Base-by-base conservation (phyloP, 1,140 invertebrate species). In the Drosophila bipectinata region DNA sequence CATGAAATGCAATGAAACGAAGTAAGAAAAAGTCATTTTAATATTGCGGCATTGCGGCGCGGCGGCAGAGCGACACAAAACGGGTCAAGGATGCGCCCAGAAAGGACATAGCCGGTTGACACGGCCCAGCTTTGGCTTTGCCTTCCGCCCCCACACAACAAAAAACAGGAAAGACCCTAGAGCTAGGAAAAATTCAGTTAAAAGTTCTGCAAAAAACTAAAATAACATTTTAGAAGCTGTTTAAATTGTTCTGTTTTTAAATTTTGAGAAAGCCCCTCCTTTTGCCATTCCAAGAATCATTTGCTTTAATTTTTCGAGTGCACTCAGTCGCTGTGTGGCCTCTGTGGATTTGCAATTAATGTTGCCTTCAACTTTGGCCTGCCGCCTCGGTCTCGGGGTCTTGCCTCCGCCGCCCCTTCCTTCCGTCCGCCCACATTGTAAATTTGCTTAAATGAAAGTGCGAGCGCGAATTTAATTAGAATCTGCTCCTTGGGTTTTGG, bases 1-100 rank as follows among this genome's bases (percentile, higher is more conserved):
- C 83, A 87, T 87, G 83, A 87, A 87, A 83, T 87, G 82, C 83
- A 87, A 87, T 87, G 83, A 87, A 87, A 87, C 69, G 83, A 82
- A 87, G 78, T 88, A 88, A 87, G 83, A 79, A 83, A 87, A 87
- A 79, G 76, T 77, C 83, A 81, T 87, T 87, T 87, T 88, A 83
- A 87, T 87, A 77, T 88, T 87, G 83, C 79, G 83, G 81, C 77
- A 61, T 62, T 83, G 79, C 80, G 72, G 72, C 61, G 41, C 39
- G 48, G 41, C 30, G 12, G 41, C 7, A 37, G 18, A 61, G 62
- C 37, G 34, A 57, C 14, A 58, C 54, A 63, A 88, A 88, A 64
- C 83, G 72, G 83, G 83, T 87, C 83, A 87, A 87, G 83, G 83
- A 87, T 83, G 67, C 62, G 57, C 49, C 44, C 32, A 64, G 56